Base-by-base conservation (phyloP, 64 coral and sea anemone species). In the Montipora efflorescens region DNA sequence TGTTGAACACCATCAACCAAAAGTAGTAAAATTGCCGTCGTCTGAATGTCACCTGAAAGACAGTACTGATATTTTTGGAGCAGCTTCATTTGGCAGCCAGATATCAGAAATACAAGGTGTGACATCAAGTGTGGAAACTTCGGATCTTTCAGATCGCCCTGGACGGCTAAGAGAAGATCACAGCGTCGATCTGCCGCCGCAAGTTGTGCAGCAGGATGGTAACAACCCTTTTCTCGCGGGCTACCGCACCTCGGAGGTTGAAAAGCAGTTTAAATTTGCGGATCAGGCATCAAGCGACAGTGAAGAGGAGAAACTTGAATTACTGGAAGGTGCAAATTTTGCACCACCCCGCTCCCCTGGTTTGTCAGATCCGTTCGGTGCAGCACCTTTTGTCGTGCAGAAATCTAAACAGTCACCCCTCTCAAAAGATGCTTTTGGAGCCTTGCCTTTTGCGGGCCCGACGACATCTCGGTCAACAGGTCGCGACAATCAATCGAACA, bases 311-410 rank as follows among this genome's bases (percentile, higher is more conserved):
- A 59, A 67, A 16, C n/a, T 8, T 28, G 62, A 79, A 12, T 62
- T 70, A n/a, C 36, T 50, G 3, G 59, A 74, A 21, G 67, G 68
- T 64, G 46, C n/a, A n/a, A 47, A 23, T 25, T 36, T 93, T 1
- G 14, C 14, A 21, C 92, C 92, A 59, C 92, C 92, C 18, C 62
- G 20, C 7, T 93, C 92, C 12, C 92, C 92, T 7, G 84, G 84
- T 6, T 14, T 86, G 5, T 67, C 83, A 10, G 92, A 93, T 80
- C 92, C 92, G 1, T 93, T 93, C 12, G 92, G 92, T 14, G 74
- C 92, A 15, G 92, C 81, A 20, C 92, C 92, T 1, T 93, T 93
- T 20, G 36, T 64, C 7, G 5, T 93, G 20, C 92, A 79, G 47
- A 78, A 88, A 74, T 15, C 25, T 14, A 88, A 72, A 46, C 81